Evolutionary conservation across 2,797 vertebrate species (phyloP), one percentile per base, ranked within the genome.

Genomic region (Mormyrus hasselquistii): DNA sequence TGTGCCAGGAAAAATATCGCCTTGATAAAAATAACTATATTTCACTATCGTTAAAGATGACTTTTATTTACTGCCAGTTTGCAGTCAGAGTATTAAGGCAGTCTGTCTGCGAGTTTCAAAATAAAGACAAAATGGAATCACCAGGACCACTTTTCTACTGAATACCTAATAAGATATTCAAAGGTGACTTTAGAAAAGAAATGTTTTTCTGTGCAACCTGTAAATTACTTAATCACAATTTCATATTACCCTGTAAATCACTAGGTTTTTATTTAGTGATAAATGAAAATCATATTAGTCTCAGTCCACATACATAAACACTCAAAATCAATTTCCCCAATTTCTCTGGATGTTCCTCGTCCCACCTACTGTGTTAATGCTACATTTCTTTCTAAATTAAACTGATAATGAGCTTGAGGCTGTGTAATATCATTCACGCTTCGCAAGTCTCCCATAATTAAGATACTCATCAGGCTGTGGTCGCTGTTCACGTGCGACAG

Each of bases 11-110:
- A 93, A 95, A 95, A 95, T 95, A 96, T 92, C 92, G 93, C 94
- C 91, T 91, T 93, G 94, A 95, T 96, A 95, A 95, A 96, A 95
- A 93, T 93, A 92, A 91, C 94, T 95, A 95, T 95, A 93, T 93
- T 95, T 96, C 94, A 93, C 93, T 95, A 94, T 93, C 94, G 94
- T 92, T 94, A 92, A 94, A 94, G 93, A 93, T 94, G 93, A 92
- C 93, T 92, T 92, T 90, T 94, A 95, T 96, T 95, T 96, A 95
- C 93, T 94, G 93, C 92, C 89, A 90, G 92, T 92, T 89, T 91
- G 93, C 92, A 94, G 92, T 93, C 92, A 93, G 91, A 94, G 86
- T 76, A 91, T 91, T 89, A 93, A 93, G 90, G 92, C 79, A 25
- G n/a, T 47, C 41, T 82, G 62, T 89, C n/a, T 38, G 86, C 41